A percentile compares a stretch with the other conserved stretches of the same genome.
Conservation (phyloP, 1,140 invertebrate species). For the Telenomus remus region DNA sequence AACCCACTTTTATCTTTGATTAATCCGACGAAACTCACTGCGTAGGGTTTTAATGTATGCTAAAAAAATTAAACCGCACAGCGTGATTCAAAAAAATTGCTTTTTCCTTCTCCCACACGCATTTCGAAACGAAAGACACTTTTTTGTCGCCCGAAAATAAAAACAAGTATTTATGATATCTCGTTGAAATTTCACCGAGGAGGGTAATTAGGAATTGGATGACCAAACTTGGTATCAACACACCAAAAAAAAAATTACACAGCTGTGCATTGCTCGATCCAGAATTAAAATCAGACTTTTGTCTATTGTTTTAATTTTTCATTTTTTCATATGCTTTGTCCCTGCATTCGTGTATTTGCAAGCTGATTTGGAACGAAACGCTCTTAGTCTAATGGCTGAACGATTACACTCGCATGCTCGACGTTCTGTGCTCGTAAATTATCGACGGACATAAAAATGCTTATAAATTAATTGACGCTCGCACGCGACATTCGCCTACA, state of each 20-base stretch:
- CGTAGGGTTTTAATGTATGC: background rate
- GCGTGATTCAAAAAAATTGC: background rate
- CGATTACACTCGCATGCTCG: constrained; percentile 27
- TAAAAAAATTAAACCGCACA: background rate
- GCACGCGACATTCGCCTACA: constrained; percentile 35
- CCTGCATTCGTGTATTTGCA: constrained; percentile 21
- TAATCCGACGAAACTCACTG: background rate
- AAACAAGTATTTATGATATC: background rate
- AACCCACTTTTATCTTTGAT: no score
- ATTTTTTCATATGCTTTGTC: constrained; percentile 14
- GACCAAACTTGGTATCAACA: background rate
- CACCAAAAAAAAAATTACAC: constrained; percentile 11
- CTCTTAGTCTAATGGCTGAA: constrained; percentile 39
- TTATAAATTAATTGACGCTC: constrained; percentile 41
- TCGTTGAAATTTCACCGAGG: background rate
- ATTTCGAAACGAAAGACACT: background rate
- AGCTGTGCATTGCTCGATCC: constrained; percentile 15
- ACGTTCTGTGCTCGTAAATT: constrained; percentile 17
- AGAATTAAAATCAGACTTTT: no score
- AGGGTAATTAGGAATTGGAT: constrained; percentile 11
- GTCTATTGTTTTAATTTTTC: constrained; percentile 26
- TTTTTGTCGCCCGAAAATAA: background rate
- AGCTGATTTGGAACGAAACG: constrained; percentile 16
- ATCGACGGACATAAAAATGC: constrained; percentile 31
- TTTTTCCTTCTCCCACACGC: background rate